A percentile compares a stretch with the other conserved stretches of the same genome.
phyloP scores from a whole-genome alignment of 2,113 vertebrate species.

The Nothocercus julius region DNA sequence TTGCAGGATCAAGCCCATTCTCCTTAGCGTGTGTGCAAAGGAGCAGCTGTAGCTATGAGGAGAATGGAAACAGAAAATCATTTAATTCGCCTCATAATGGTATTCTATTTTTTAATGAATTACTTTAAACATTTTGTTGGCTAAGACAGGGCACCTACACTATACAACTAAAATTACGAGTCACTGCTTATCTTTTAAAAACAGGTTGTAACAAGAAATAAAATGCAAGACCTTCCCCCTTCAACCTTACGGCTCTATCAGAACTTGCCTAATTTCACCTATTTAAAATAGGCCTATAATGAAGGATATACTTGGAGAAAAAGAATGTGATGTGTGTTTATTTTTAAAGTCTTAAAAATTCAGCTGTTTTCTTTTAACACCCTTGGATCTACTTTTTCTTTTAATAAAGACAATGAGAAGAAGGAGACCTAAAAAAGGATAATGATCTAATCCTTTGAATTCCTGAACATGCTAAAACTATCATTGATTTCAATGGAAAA shows the following conservation, averaged over 20 bases:
- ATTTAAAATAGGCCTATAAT: background rate
- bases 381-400: constrained; percentile 21
- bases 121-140: background rate
- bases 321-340: background rate
- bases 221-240: constrained; percentile 35
- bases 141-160: background rate
- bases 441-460: background rate
- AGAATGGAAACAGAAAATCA: background rate
- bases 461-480: background rate
- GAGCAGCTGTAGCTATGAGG: background rate
- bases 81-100: background rate
- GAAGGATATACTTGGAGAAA: background rate
- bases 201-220: constrained; percentile 32
- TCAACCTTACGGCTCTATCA: background rate
- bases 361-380: constrained; percentile 8
- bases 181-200: constrained; percentile 42
- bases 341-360: constrained; percentile 26
- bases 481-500: background rate
- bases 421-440: background rate
- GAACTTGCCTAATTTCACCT: constrained; percentile 37
- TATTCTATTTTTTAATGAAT: constrained; percentile 40
- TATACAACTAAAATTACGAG: constrained; percentile 62
- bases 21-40: constrained; percentile 34
- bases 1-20: background rate
- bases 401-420: background rate